Base-by-base conservation (phyloP, 1,140 invertebrate genomes). In the Drosophila pallidifrons region DNA sequence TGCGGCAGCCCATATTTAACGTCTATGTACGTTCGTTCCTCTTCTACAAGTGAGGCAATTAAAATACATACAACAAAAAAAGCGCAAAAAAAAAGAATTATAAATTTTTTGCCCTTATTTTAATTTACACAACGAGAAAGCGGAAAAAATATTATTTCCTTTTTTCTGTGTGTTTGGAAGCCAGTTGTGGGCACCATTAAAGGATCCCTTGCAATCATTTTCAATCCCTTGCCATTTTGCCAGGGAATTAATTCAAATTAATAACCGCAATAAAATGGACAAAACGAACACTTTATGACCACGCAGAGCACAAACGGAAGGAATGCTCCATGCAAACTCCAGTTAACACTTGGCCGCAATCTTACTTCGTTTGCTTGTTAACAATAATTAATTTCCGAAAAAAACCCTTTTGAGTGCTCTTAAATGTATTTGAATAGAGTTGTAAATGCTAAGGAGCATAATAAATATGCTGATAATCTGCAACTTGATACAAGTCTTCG, bases 161-260 rank as follows among this genome's bases (percentile, higher is more conserved):
- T n/a, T 32, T 32, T 45, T 15, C 25, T 54, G 15, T 45, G 58
- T 46, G 35, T 8, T 7, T 10, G 47, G 7, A 67, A 54, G 32
- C 20, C 3, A 60, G 28, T 51, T 25, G 52, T 16, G 30, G 30
- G 7, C 16, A 5, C 16, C 38, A 58, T 69, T 43, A 28, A 30
- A 43, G 51, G 15, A 79, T 57, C 6, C 4, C 15, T 25, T 15
- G 30, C 15, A 20, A 75, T 60, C 45, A 46, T 46, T 46, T 38
- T 8, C 25, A 15, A 49, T 63, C 15, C n/a, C 15, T 49, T 38
- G 8, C 16, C 46, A 4, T 1, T 51, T 78, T 49, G 32, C n/a
- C 41, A 25, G 16, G 54, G 58, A 82, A 82, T 82, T 82, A 81
- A 75, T 69, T 75, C 61, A 64, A 72, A 82, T 68, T 60, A 82